phyloP scores from a whole-genome alignment of 2,888 invertebrate species.

The Tortricodes alternella region DNA sequence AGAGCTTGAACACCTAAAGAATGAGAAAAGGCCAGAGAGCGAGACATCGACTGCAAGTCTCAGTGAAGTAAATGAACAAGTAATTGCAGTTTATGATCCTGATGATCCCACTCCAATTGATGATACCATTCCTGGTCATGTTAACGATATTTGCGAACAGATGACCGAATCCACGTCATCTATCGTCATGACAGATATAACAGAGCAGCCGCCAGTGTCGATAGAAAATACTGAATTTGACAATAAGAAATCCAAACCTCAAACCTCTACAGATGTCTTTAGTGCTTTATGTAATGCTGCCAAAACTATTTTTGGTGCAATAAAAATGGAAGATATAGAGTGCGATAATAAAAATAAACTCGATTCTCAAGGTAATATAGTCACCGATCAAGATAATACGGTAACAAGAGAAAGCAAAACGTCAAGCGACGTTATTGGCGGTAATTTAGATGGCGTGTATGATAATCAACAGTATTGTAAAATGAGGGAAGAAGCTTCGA shows the following conservation, averaged over 20 bases:
- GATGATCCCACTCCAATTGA: conserved; percentile 29
- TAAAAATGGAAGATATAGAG: conserved; percentile 44
- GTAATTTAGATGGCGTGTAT: conserved; percentile 48
- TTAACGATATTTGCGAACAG: conserved; percentile 29
- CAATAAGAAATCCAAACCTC: conserved; percentile 45
- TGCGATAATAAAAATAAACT: conserved; percentile 63
- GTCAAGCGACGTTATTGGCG: conserved; percentile 63
- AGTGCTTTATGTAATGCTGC: conserved; percentile 65
- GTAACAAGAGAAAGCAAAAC: conserved; percentile 46
- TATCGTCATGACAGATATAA: conserved; percentile 34
- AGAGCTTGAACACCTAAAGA: conserved; percentile 65
- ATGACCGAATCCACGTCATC: conserved; percentile 41
- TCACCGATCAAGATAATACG: conserved; percentile 40
- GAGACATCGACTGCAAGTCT: conserved; percentile 61
- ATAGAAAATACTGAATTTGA: conserved; percentile 36
- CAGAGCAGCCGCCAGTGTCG: conserved; percentile 37
- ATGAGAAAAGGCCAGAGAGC: neutral
- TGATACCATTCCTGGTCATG: conserved; percentile 11
- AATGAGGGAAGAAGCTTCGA: conserved; percentile 68
- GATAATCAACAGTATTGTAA: conserved; percentile 62
- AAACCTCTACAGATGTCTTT: conserved; percentile 55
- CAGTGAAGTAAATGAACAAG: conserved; percentile 48
- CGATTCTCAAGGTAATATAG: conserved; percentile 67
- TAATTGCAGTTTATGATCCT: conserved; percentile 32
- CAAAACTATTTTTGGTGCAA: conserved; percentile 61